These are phyloP conservation scores for Leucania comma DNA, from an alignment of 2,888 invertebrate genomes.

Conservation along the genomic window DNA sequence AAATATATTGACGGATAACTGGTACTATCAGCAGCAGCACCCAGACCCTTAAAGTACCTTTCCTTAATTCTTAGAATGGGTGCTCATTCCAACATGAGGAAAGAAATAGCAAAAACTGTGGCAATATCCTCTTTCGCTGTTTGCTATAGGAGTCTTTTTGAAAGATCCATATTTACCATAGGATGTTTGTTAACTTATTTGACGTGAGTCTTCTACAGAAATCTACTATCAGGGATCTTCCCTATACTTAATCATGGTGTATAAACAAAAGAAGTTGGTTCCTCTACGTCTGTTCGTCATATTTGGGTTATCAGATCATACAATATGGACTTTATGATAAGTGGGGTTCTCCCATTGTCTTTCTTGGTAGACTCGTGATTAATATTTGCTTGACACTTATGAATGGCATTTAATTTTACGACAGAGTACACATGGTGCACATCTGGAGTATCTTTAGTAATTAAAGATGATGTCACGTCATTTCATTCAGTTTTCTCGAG, in stretches of 20 bases:
- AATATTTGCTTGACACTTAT: conserved; percentile 23
- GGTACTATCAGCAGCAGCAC: neutral
- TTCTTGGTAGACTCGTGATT: conserved; percentile 26
- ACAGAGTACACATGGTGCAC: conserved; percentile 24
- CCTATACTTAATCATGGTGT: neutral
- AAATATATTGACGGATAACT: neutral
- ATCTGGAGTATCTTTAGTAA: conserved; percentile 29
- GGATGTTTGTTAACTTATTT: neutral
- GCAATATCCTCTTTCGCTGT: neutral
- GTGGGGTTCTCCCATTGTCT: conserved; percentile 32
- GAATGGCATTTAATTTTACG: conserved; percentile 17
- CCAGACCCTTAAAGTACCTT: neutral
- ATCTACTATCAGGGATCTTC: neutral
- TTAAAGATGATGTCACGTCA: conserved; percentile 22
- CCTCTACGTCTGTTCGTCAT: conserved; percentile 6
- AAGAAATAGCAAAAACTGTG: neutral
- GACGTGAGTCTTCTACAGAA: neutral
- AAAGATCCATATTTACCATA: neutral
- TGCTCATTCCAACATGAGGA: neutral
- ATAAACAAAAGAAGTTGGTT: neutral
- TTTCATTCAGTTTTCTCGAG: neutral
- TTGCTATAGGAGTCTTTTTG: neutral
- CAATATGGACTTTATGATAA: conserved; percentile 4
- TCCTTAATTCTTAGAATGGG: neutral
- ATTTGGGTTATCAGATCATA: neutral